Evolutionary conservation across 2,113 vertebrate genomes (phyloP), one percentile per base, ranked within the genome.

Genomic region (Chiloscyllium plagiosum): DNA sequence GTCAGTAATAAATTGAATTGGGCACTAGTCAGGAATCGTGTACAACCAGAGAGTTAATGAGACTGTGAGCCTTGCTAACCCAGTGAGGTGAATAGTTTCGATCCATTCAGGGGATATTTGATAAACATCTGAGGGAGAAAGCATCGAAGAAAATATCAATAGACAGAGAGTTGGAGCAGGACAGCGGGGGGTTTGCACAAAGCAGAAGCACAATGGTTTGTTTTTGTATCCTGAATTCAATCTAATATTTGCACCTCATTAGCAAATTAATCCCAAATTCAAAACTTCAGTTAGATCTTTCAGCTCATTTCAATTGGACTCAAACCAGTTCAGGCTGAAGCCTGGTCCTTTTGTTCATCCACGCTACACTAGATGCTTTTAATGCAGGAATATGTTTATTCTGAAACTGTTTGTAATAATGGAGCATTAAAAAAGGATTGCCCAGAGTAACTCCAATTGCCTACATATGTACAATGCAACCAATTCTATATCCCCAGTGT

Each of bases 401-500:
- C 42, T 83, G 50, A 89, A 89, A 50, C 50, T 90, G 26, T 65
- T 90, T 65, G 87, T 6, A 90, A 90, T 65, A 90, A 61, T 15
- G 4, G 2, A 33, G 52, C 52, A 56, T 61, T 92, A 66, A 66
- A 66, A 19, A 2, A 37, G 65, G 29, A 26, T 61, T 52, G 85
- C 24, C 29, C 52, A 17, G 87, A 61, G 87, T 56, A 61, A 61
- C 29, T 33, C 24, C 52, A 90, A 92, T 37, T 65, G 89, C 29
- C 89, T 66, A 92, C 89, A 92, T 7, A 92, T 92, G 89, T 66
- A 37, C 8, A 65, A 92, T 6, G 15, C 61, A 37, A 37, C 61
- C 89, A 92, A 20, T 92, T 92, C 37, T 66, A 66, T 37, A 92
- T 92, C 89, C 89, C 56, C 89, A 92, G 68, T 72, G 65, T 26